These are phyloP conservation scores for Geophilus truncorum DNA, from an alignment of 2,888 invertebrate genomes.

Conservation along the genomic window DNA sequence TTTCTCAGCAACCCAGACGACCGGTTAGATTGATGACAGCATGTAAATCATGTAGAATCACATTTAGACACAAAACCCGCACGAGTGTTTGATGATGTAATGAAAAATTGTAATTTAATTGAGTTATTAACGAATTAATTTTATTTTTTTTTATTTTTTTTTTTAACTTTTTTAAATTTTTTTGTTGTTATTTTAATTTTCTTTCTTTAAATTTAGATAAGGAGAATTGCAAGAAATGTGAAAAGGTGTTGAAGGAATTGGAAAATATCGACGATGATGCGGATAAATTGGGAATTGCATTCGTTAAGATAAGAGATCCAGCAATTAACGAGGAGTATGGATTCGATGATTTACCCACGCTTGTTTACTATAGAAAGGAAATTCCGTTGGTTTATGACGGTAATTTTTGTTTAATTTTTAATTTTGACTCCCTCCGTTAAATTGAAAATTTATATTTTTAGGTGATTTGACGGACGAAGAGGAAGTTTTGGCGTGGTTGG, in stretches of 20 bases:
- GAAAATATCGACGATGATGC: constrained; percentile 94
- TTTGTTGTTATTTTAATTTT: constrained; percentile 42
- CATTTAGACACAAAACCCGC: too few relatives aligned
- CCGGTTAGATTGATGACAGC: not conserved
- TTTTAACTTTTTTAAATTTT: not conserved
- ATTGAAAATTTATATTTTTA: constrained; percentile 46
- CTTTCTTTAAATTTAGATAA: too few relatives aligned
- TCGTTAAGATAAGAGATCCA: constrained; percentile 90
- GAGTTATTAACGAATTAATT: too few relatives aligned
- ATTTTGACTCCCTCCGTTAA: too few relatives aligned
- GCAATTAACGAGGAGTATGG: constrained; percentile 87
- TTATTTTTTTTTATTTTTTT: too few relatives aligned
- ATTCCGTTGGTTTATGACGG: constrained; percentile 92
- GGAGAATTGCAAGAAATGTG: constrained; percentile 85
- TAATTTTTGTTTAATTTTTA: too few relatives aligned
- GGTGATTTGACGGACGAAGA: constrained; percentile 85
- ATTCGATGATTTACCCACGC: constrained; percentile 76
- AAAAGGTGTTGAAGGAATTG: constrained; percentile 81
- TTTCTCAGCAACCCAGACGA: not conserved
- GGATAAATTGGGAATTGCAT: constrained; percentile 87
- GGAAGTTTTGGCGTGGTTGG: constrained; percentile 88
- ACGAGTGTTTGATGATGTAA: not conserved
- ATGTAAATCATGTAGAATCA: too few relatives aligned
- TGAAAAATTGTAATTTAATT: not conserved
- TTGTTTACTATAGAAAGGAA: constrained; percentile 90